These are phyloP conservation scores for Andrena cerasifolii DNA, from an alignment of 1,140 invertebrate species.

Conservation along the genomic window DNA sequence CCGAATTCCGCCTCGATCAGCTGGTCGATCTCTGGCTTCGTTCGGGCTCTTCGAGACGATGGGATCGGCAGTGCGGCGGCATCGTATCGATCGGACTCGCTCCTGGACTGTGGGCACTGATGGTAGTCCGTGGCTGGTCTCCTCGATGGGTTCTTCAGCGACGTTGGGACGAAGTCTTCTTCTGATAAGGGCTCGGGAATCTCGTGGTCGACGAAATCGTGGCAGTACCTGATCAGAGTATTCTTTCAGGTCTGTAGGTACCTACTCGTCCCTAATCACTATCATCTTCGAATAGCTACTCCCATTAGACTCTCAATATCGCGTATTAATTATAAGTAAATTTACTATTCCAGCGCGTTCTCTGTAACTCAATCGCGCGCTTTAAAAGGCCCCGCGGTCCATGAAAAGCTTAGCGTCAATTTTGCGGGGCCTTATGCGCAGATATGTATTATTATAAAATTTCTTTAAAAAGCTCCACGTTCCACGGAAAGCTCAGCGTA, in stretches of 20 bases:
- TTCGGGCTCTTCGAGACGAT: slow-evolving; percentile 23
- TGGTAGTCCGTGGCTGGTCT: slow-evolving; percentile 22
- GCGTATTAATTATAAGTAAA: too few relatives aligned
- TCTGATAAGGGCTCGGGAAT: slow-evolving; percentile 55
- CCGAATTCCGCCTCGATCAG: slow-evolving; percentile 39
- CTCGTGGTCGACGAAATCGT: slow-evolving; percentile 40
- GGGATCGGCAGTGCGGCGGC: background rate
- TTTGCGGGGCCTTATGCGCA: too few relatives aligned
- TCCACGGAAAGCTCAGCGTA: too few relatives aligned
- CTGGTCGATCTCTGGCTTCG: slow-evolving; percentile 53
- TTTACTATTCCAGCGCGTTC: too few relatives aligned
- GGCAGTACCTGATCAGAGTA: slow-evolving; percentile 40
- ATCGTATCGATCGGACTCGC: slow-evolving; percentile 48
- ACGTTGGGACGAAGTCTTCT: slow-evolving; percentile 50
- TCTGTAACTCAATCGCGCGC: too few relatives aligned
- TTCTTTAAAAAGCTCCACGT: too few relatives aligned
- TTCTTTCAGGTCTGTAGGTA: background rate
- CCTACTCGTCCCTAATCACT: too few relatives aligned
- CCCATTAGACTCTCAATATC: too few relatives aligned
- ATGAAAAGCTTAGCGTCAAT: too few relatives aligned
- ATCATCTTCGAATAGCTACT: too few relatives aligned
- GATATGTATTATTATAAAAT: too few relatives aligned
- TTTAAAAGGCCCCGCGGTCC: too few relatives aligned
- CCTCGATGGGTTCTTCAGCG: slow-evolving; percentile 29
- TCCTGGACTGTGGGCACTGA: slow-evolving; percentile 42